Evolutionary conservation across 2,888 invertebrate genomes (phyloP), one percentile per base, ranked within the genome.

Genomic region (Drosophila prolongata): DNA sequence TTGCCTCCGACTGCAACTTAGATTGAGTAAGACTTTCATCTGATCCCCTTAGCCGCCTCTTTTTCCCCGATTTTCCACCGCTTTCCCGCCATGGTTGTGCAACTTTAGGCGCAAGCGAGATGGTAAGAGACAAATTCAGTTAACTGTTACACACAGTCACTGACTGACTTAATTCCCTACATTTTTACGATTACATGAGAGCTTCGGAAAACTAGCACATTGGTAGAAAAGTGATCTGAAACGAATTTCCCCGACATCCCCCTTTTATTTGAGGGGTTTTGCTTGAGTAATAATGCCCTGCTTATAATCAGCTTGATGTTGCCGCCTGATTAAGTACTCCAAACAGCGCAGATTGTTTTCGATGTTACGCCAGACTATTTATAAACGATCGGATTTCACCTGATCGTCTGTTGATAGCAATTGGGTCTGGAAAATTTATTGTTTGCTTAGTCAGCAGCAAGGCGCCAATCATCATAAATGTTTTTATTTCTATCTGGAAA

Each of bases 81-180:
- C 47, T 38, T 53, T 53, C 24, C 40, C 19, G 27, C 40, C 11
- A 42, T 46, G 87, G 78, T 87, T 89, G 86, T 87, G 88, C 74
- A 89, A 89, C 72, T 67, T 50, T 47, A 52, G 59, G 59, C 24
- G 19, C 60, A 42, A 44, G 61, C 11, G 34, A 43, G 55, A 19
- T 34, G 55, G 34, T 16, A 19, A 34, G 34, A 79, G 73, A 80
- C 73, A 82, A 83, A 88, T 75, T 84, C 84, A 88, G 89, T 86
- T 87, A 84, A 87, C 79, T 84, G 82, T 87, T 87, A 80, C 84
- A 88, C 87, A 75, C 79, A 80, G 64, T 80, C 81, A 71, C 84
- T 83, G 83, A 62, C 80, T 84, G 89, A 87, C 89, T 89, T 84
- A 84, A 84, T 84, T 89, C 87, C 83, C 85, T 84, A 89, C 87